A percentile compares a stretch with the other conserved stretches of the same genome.
Conservation (phyloP, 2,113 vertebrate species). For the Danio rerio region DNA sequence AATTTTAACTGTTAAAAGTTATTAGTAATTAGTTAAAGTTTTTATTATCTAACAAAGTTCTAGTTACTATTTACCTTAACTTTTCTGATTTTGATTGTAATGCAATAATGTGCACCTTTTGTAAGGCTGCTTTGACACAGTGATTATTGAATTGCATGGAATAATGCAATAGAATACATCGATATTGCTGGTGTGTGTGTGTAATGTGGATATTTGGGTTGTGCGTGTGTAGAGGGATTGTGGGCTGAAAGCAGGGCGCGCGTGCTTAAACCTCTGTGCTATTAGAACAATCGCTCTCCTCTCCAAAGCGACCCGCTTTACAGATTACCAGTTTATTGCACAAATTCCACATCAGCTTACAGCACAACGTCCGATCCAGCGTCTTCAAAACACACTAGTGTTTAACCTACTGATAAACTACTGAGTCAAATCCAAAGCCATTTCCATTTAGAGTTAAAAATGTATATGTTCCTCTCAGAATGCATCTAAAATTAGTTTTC, state of each 20-base stretch:
- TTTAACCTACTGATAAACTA: background rate
- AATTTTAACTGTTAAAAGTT: too few species aligned
- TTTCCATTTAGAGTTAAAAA: too few species aligned
- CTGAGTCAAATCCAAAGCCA: background rate
- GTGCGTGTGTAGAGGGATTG: background rate
- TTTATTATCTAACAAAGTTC: too few species aligned
- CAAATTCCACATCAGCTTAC: conserved; percentile 60
- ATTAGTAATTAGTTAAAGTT: too few species aligned
- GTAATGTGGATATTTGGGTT: conserved; percentile 4
- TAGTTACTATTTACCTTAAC: too few species aligned
- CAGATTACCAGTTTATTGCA: conserved; percentile 62
- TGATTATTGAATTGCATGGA: background rate
- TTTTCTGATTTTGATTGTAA: too few species aligned
- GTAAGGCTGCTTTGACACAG: too few species aligned
- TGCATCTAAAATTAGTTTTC: background rate
- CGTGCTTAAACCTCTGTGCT: conserved; percentile 12
- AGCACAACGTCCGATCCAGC: conserved; percentile 17
- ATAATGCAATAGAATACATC: background rate
- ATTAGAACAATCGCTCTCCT: conserved; percentile 38
- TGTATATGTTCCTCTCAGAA: background rate
- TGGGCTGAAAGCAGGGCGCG: conserved; percentile 8
- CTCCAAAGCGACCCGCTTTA: conserved; percentile 29
- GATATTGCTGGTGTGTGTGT: background rate
- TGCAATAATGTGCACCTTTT: too few species aligned
- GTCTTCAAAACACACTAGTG: conserved; percentile 11